Base-by-base conservation (phyloP, 2,113 vertebrate genomes). In the Cyanoliseus patagonus region DNA sequence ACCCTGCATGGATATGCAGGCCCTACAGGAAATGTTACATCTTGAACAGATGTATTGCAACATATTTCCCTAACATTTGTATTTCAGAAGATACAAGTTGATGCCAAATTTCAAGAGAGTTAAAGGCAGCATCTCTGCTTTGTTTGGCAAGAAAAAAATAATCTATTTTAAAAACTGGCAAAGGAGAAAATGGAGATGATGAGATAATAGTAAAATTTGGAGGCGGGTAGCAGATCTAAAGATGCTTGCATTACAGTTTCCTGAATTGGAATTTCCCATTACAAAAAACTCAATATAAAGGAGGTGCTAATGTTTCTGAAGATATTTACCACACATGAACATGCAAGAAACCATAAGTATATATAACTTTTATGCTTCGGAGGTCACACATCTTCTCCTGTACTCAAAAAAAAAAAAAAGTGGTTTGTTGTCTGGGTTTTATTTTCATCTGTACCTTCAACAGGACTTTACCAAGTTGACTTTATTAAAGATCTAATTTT, bases 121-220 rank as follows among this genome's bases (percentile, higher is more conserved):
- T 90, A 82, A 92, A 85, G 46, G 66, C 69, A 87, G 64, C 49
- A 79, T 68, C 81, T 78, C 85, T 77, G 53, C 51, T 87, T 93
- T 75, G 41, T 85, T 82, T 90, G 93, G 82, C 93, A 90, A 92
- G 83, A 53, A 79, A 87, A 89, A 84, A 89, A 75, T 11, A 67
- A 73, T 31, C 78, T 92, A 82, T 95, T 95, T 93, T 85, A 17
- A 94, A 85, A 95, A 63, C 27, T 90, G 74, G 78, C 37, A 90
- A 82, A 67, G 46, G 22, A 88, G 42, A 85, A 90, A 85, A 93
- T 14, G 13, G n/a, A 89, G 35, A 84, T 9, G 39, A 88, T 73
- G 73, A 86, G 31, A 57, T 59, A 94, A 67, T 78, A 2, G 2
- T 62, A 87, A 92, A 85, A 92, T 59, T 22, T 92, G 57, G 67